phyloP scores from a whole-genome alignment of 2,888 invertebrate genomes.

The Octodonta nipae region DNA sequence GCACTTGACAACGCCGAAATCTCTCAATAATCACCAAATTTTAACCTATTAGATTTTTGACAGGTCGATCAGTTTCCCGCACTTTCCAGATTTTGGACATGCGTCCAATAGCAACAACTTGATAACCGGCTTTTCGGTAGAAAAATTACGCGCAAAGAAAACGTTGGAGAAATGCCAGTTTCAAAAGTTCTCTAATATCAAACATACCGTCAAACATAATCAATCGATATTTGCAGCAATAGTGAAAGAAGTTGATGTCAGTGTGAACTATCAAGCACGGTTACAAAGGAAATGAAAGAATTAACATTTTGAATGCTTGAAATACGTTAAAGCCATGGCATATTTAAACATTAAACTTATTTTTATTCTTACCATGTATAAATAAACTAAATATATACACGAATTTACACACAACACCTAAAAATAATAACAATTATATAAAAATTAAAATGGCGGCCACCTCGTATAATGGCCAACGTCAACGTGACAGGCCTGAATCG shows the following conservation, averaged over 20 bases:
- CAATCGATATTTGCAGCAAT: too few relatives aligned
- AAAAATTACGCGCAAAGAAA: slow-evolving; percentile 6
- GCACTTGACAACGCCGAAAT: too few relatives aligned
- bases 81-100: slow-evolving; percentile 8
- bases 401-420: slow-evolving; percentile 23
- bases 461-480: slow-evolving; percentile 32
- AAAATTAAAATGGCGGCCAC: slow-evolving; percentile 33
- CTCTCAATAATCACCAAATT: neutral
- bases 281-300: too few relatives aligned
- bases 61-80: slow-evolving; percentile 10
- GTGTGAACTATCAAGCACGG: too few relatives aligned
- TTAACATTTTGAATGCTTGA: too few relatives aligned
- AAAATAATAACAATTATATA: slow-evolving; percentile 26
- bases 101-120: slow-evolving; percentile 10
- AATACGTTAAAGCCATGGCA: too few relatives aligned
- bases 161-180: neutral
- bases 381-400: slow-evolving; percentile 17
- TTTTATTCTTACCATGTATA: slow-evolving; percentile 12
- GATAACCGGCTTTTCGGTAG: slow-evolving; percentile 14
- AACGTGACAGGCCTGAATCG: slow-evolving; percentile 39
- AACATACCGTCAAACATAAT: neutral
- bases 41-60: neutral
- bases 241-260: too few relatives aligned
- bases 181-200: neutral
- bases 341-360: too few relatives aligned